Conservation (phyloP, 2,888 invertebrate genomes). For the Itoplectis maculator region DNA sequence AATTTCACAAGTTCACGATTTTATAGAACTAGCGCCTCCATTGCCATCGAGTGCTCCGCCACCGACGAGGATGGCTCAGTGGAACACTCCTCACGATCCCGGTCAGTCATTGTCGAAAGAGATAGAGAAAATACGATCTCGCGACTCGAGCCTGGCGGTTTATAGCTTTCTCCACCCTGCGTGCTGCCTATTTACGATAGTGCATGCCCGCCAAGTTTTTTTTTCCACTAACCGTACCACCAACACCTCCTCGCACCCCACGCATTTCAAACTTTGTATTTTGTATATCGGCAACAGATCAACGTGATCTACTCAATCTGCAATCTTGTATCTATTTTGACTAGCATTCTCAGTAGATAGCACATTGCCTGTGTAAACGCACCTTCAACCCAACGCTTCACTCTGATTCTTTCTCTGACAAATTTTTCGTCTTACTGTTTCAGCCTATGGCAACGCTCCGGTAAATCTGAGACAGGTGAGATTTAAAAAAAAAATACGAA, state of each 20-base stretch:
- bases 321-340: constrained; percentile 23
- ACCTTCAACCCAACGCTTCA: neutral
- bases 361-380: constrained; percentile 30
- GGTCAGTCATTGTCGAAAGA: constrained; percentile 78
- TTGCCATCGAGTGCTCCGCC: constrained; percentile 87
- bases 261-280: constrained; percentile 17
- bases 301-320: constrained; percentile 11
- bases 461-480: constrained; percentile 81
- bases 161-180: constrained; percentile 47
- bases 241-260: neutral
- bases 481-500: neutral
- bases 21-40: constrained; percentile 87
- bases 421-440: constrained; percentile 72
- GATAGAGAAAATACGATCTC: constrained; percentile 40
- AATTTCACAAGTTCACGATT: constrained; percentile 73
- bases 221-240: neutral
- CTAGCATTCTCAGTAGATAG: constrained; percentile 11
- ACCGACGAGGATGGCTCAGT: constrained; percentile 81
- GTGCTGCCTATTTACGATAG: constrained; percentile 53
- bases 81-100: constrained; percentile 81
- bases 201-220: constrained; percentile 46
- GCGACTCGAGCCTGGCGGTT: constrained; percentile 6
- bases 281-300: neutral
- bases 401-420: neutral
- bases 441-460: constrained; percentile 84